Conservation (phyloP, 2,888 invertebrate genomes). For the Drosophila borborema region DNA sequence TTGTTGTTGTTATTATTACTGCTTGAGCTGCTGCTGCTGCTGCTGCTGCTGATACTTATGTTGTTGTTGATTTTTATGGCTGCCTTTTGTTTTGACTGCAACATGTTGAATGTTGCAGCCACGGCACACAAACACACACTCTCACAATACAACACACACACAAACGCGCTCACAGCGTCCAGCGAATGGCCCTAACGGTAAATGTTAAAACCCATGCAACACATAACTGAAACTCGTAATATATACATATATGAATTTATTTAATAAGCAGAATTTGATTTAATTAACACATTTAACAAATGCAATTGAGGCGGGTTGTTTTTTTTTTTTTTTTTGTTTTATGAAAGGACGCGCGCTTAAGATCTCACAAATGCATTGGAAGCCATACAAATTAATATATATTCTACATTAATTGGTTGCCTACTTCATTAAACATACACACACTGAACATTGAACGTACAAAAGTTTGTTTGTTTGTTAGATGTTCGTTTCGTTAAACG, state of each 20-base stretch:
- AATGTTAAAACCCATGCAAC: constrained; percentile 57
- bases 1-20: constrained; percentile 39
- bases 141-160: constrained; percentile 9
- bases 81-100: constrained; percentile 62
- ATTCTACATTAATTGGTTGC: constrained; percentile 2
- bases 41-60: constrained; percentile 33
- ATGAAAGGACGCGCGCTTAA: constrained; percentile 45
- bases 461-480: constrained; percentile 44
- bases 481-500: constrained; percentile 34
- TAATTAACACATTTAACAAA: constrained; percentile 26
- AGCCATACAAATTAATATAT: neutral
- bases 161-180: constrained; percentile 13
- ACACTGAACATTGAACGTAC: constrained; percentile 13
- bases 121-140: constrained; percentile 25
- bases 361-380: constrained; percentile 1
- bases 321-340: constrained; percentile 23
- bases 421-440: constrained; percentile 31
- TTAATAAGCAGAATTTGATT: constrained; percentile 22
- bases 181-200: constrained; percentile 53
- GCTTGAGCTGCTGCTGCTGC: constrained; percentile 15
- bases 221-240: constrained; percentile 39
- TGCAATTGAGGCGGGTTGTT: constrained; percentile 24
- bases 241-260: constrained; percentile 13
- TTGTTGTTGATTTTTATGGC: constrained; percentile 36
- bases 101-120: constrained; percentile 71